These are phyloP conservation scores for Cyanocitta stelleri DNA, from an alignment of 2,113 vertebrate species.

Conservation along the genomic window DNA sequence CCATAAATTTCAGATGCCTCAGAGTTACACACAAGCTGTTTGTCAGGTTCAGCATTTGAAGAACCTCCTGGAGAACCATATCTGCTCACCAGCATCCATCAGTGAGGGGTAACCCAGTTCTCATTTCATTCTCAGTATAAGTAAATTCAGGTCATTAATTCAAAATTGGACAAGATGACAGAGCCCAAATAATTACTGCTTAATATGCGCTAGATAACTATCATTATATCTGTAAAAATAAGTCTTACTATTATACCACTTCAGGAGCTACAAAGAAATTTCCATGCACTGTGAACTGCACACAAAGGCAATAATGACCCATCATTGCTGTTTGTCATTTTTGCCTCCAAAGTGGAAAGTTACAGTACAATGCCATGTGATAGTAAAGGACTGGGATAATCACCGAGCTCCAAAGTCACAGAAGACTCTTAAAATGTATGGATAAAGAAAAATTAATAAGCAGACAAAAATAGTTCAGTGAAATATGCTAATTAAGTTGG, in stretches of 20 bases:
- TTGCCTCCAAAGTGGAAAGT: background rate
- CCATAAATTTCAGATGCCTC: constrained; percentile 70
- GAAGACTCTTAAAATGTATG: background rate
- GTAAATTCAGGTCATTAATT: background rate
- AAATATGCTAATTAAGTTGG: background rate
- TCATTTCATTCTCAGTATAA: background rate
- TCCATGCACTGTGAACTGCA: background rate
- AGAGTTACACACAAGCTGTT: constrained; percentile 79
- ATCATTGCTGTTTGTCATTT: background rate
- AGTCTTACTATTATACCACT: background rate
- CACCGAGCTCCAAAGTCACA: background rate
- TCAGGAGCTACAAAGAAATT: background rate
- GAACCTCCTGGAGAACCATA: constrained; percentile 67
- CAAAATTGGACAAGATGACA: background rate
- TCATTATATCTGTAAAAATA: background rate
- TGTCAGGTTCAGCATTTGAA: constrained; percentile 84
- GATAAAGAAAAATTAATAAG: background rate
- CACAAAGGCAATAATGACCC: background rate
- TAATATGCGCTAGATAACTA: background rate
- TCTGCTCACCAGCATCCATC: constrained; percentile 38
- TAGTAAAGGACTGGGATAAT: background rate
- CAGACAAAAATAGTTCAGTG: background rate
- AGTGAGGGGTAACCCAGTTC: constrained; percentile 60
- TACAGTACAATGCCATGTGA: background rate
- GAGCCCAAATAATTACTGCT: background rate